Evolutionary conservation across 2,797 vertebrate genomes (phyloP), one percentile per base, ranked within the genome.

Genomic region (Thamnophis elegans): DNA sequence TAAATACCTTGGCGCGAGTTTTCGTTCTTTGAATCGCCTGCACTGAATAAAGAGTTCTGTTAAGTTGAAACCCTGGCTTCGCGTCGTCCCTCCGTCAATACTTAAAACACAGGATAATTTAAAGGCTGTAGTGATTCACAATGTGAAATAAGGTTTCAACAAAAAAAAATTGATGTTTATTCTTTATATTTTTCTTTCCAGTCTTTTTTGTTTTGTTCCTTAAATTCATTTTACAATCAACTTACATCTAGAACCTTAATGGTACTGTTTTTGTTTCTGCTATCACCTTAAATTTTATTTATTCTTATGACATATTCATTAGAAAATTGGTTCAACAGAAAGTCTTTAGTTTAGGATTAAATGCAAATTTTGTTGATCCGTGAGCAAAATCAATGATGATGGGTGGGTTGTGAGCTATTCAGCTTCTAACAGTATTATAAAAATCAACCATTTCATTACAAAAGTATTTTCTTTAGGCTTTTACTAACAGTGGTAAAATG

Each of bases 361-460:
- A 1, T 0, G 4, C 11, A 58, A 26, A 90, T 25, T 78, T 42
- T 78, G 18, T 78, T 78, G 32, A 8, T 22, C 32, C 42, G 3
- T 78, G 68, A 78, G 32, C 16, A 4, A 78, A 78, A 42, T 42
- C 36, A 78, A 9, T 42, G 32, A 22, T 42, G 16, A 32, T 68
- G 68, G 18, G 8, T 42, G 18, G 32, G 18, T 10, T 82, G 73
- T 82, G 73, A 82, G 20, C 36, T 47, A 47, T 82, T 47, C 9
- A 82, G 73, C 73, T 82, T 42, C 36, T 82, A 42, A 82, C 73
- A 9, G 26, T 59, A 16, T 20, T 95, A 32, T 90, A 18, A 36
- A 73, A 2, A 94, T 20, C 89, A 94, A 90, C 25, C 65, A 5
- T 8, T 91, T 90, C 18, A 93, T 90, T 93, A 4, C 58, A 25